A percentile compares a stretch with the other conserved stretches of the same genome.
phyloP scores from a whole-genome alignment of 2,888 invertebrate species.

The Oscheius sp. region DNA sequence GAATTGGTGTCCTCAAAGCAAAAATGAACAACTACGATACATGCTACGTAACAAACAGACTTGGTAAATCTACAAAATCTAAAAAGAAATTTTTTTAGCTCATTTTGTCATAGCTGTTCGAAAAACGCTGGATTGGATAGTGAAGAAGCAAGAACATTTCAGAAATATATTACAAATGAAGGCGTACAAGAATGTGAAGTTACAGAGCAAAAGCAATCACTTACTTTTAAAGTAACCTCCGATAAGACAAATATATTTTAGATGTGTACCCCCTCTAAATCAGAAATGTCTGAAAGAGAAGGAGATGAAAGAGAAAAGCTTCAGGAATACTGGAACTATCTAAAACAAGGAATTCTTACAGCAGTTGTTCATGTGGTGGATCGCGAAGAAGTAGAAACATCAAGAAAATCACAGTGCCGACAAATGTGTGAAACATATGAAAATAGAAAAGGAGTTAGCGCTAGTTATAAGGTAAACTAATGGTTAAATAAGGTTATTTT shows the following conservation, averaged over 20 bases:
- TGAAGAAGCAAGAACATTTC: slow-evolving; percentile 39
- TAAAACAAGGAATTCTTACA: slow-evolving; percentile 64
- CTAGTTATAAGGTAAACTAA: slow-evolving; percentile 31
- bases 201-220: slow-evolving; percentile 37
- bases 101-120: slow-evolving; percentile 60
- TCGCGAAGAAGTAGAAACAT: slow-evolving; percentile 40
- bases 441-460: slow-evolving; percentile 30
- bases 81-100: no score
- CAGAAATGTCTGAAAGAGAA: slow-evolving; percentile 45
- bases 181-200: slow-evolving; percentile 44
- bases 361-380: slow-evolving; percentile 63
- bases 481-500: background rate
- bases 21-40: slow-evolving; percentile 49
- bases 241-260: no score
- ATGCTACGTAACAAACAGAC: slow-evolving; percentile 57
- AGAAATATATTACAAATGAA: slow-evolving; percentile 46
- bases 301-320: slow-evolving; percentile 53
- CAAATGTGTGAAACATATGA: slow-evolving; percentile 54
- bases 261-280: slow-evolving; percentile 60
- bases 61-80: no score
- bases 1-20: slow-evolving; percentile 61
- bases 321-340: slow-evolving; percentile 63
- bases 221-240: slow-evolving; percentile 47
- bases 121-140: slow-evolving; percentile 46
- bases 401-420: slow-evolving; percentile 46